phyloP scores from a whole-genome alignment of 1,140 invertebrate species.

The Magallana gigas region DNA sequence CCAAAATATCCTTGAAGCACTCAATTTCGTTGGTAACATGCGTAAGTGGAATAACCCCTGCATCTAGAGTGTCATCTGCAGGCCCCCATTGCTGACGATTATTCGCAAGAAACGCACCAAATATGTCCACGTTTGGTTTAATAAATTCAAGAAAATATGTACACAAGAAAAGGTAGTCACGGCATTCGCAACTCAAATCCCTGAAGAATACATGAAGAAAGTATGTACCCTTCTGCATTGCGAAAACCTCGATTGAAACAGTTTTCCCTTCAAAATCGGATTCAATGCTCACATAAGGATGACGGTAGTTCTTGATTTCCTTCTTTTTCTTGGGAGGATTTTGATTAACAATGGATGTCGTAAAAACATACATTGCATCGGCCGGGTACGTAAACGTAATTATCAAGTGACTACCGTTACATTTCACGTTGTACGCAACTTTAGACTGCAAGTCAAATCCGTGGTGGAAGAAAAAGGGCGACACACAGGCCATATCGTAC shows the following conservation, averaged over 20 bases:
- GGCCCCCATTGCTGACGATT: constrained; percentile 35
- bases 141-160: neutral
- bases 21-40: constrained; percentile 17
- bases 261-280: constrained; percentile 26
- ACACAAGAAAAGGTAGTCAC: neutral
- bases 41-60: constrained; percentile 14
- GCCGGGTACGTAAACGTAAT: constrained; percentile 30
- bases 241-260: constrained; percentile 11
- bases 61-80: constrained; percentile 21
- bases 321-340: neutral
- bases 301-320: neutral
- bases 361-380: constrained; percentile 7
- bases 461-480: constrained; percentile 30
- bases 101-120: neutral
- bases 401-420: neutral
- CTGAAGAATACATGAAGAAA: constrained; percentile 22
- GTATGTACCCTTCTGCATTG: neutral
- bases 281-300: constrained; percentile 6
- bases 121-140: neutral
- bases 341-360: neutral
- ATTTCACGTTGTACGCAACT: neutral
- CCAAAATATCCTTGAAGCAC: constrained; percentile 1
- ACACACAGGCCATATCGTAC: constrained; percentile 10
- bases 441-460: neutral
- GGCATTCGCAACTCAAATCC: neutral